Base-by-base conservation (phyloP, 2,797 vertebrate species). In the Crocodylus rhombifer region DNA sequence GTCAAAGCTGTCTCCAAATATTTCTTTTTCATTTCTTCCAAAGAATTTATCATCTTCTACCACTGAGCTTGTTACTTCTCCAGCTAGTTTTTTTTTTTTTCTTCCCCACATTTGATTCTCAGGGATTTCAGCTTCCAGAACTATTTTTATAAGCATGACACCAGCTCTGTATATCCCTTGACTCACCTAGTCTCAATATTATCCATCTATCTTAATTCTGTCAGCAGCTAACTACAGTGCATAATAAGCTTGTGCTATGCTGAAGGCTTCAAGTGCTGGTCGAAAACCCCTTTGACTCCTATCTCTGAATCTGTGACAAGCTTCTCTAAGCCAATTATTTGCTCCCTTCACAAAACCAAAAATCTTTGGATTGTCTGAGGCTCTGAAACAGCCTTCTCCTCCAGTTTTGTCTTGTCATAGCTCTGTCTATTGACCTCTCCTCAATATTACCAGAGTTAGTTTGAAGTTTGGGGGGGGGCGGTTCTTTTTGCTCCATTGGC, bases 71-170 rank as follows among this genome's bases (percentile, higher is more conserved):
- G 77, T 23, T 86, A 92, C 64, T 84, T 91, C 77, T 84, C 82
- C 36, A 51, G 33, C 14, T 4, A 63, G 17, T 71, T 33, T 79
- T 92, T 84, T 88, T 88, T 77, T 93, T 2, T 79, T 92, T 90
- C 4, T 83, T 86, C 86, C 7, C 0, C 56, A 67, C 30, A 69
- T 60, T 91, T 82, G 74, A 75, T 87, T 80, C 87, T 84, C 0
- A 5, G 67, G 2, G 81, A 93, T 81, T 87, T 94, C 14, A 79
- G 95, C 84, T 92, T 95, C 64, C 69, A 75, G 2, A 20, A 33
- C 13, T 5, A 2, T 67, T 69, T 69, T 69, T 69, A 36, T 21
- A 69, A 20, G 11, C 36, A 33, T 20, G 21, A 36, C 18, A 36
- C 30, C 18, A 69, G n/a, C 21, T 69, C 20, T 69, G 11, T 20